phyloP scores from a whole-genome alignment of 2,888 invertebrate species.

The Hemaris fuciformis region DNA sequence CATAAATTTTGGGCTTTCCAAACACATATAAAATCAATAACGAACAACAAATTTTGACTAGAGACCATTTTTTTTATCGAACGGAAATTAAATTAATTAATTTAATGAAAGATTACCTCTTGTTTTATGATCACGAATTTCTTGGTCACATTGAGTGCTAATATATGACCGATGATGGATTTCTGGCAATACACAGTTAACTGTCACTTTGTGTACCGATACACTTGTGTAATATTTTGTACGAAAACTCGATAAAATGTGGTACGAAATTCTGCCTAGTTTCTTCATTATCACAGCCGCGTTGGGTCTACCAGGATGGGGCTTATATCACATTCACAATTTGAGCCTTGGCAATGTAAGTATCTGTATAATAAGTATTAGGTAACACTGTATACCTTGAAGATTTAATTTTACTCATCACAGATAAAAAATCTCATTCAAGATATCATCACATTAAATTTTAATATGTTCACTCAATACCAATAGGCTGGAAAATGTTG shows the following conservation, averaged over 20 bases:
- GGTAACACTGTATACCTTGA: slow-evolving; percentile 46
- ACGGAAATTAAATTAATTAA: no score
- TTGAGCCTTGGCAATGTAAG: slow-evolving; percentile 84
- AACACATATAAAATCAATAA: no score
- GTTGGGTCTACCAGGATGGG: slow-evolving; percentile 83
- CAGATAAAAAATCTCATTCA: slow-evolving; percentile 13
- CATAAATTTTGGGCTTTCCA: no score
- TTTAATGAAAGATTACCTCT: no score
- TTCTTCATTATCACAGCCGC: slow-evolving; percentile 82
- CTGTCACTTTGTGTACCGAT: slow-evolving; percentile 34
- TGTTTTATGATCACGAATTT: neutral
- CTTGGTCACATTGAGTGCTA: neutral
- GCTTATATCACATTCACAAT: slow-evolving; percentile 83
- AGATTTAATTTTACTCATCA: slow-evolving; percentile 1
- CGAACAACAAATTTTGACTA: no score
- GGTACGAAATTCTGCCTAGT: slow-evolving; percentile 87
- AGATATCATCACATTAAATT: slow-evolving; percentile 18
- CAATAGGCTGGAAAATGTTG: neutral
- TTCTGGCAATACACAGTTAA: slow-evolving; percentile 43
- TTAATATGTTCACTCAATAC: neutral
- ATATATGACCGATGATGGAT: slow-evolving; percentile 24
- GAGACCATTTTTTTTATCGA: no score
- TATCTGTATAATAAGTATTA: slow-evolving; percentile 63
- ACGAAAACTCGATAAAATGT: slow-evolving; percentile 73
- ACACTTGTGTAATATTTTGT: slow-evolving; percentile 30